Base-by-base conservation (phyloP, 2,797 vertebrate genomes). In the Borostomias antarcticus region DNA sequence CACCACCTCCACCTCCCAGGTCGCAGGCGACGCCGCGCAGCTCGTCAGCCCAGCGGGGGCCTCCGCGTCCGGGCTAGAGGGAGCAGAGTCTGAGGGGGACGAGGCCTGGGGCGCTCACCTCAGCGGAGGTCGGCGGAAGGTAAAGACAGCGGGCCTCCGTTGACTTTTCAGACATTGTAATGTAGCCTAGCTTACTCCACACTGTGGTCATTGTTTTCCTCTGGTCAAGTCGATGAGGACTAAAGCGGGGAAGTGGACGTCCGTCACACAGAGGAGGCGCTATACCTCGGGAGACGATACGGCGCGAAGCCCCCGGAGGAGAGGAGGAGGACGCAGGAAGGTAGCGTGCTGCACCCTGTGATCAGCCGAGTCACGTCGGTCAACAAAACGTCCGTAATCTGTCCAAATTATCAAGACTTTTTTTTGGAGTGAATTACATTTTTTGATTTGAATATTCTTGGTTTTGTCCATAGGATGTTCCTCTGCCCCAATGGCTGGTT, bases 401-500 rank as follows among this genome's bases (percentile, higher is more conserved):
- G n/a, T n/a, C n/a, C n/a, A n/a, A n/a, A n/a, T n/a, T n/a, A n/a
- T n/a, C n/a, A n/a, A n/a, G n/a, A n/a, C n/a, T n/a, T n/a, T n/a
- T n/a, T n/a, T n/a, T n/a, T n/a, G n/a, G n/a, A 40, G 15, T 1
- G 8, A 17, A 15, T 10, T 0, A 53, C 23, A 13, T 0, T 2
- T 53, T 53, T 56, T 56, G 29, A 33, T 33, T 8, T 37, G 13
- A 23, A 43, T 11, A n/a, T n/a, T 8, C 7, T 8, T 9, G 25
- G 11, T 17, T 13, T 8, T 8, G 21, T 30, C 23, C 45, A 7
- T 51, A 62, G 73, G 45, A 72, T 72, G 64, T 72, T 0, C 25
- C 11, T 0, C 70, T 86, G 23, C 87, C 91, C 1, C 51, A 73
- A 40, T 95, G 94, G 93, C 2, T 94, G 62, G 85, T 88, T 57